Conservation (phyloP, 2,797 vertebrate species). For the Cyclopterus lumpus region DNA sequence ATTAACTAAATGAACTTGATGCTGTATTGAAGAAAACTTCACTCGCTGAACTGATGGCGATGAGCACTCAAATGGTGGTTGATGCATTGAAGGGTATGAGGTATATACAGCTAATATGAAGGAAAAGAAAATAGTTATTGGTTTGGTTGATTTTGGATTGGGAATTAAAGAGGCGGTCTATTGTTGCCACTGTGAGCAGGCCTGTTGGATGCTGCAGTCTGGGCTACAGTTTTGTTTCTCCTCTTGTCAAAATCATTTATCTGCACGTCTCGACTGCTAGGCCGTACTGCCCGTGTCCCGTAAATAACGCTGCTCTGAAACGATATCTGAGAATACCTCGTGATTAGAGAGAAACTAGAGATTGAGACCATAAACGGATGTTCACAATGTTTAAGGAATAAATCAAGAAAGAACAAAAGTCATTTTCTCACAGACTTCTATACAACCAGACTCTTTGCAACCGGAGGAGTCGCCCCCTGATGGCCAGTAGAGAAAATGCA, state of each 20-base stretch:
- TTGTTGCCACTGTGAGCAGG: neutral
- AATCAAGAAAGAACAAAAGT: neutral
- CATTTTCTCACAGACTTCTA: neutral
- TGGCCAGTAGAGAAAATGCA: neutral
- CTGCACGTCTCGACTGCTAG: neutral
- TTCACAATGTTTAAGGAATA: neutral
- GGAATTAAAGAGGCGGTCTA: neutral
- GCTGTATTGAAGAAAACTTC: neutral
- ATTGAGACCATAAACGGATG: neutral
- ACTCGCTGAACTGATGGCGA: neutral
- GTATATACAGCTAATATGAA: neutral
- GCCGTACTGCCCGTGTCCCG: constrained; percentile 20
- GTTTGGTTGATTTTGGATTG: neutral
- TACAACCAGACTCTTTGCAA: no score
- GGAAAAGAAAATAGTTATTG: neutral
- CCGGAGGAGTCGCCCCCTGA: neutral
- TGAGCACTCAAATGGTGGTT: no score
- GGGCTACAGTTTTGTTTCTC: neutral
- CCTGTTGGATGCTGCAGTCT: neutral
- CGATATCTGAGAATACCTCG: constrained; percentile 22
- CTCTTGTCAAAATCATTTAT: neutral
- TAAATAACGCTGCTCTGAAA: constrained; percentile 23
- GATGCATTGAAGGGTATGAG: neutral
- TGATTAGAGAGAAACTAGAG: neutral
- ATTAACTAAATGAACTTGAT: neutral